A percentile compares a stretch with the other conserved stretches of the same genome.
These are phyloP conservation scores for Lithophane leautieri DNA, from an alignment of 2,888 invertebrate genomes.

Conservation along the genomic window DNA sequence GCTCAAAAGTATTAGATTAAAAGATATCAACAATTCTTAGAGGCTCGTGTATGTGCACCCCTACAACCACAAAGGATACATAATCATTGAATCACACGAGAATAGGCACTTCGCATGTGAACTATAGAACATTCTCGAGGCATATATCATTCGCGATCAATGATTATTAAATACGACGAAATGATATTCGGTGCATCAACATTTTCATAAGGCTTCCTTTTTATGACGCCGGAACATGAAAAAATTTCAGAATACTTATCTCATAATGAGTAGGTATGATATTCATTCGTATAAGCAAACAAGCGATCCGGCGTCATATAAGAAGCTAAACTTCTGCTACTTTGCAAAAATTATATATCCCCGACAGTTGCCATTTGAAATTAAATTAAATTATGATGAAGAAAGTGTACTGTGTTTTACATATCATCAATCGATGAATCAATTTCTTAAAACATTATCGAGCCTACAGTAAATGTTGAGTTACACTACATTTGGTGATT, in stretches of 20 bases:
- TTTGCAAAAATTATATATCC: slow-evolving; percentile 15
- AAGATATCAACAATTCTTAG: slow-evolving; percentile 10
- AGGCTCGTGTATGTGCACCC: slow-evolving; percentile 10
- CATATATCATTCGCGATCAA: slow-evolving; percentile 20
- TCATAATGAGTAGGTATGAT: too few relatives aligned
- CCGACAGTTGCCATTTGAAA: not conserved
- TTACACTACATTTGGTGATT: slow-evolving; percentile 68
- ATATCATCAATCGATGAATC: not conserved
- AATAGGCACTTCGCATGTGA: slow-evolving; percentile 14
- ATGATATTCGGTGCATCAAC: slow-evolving; percentile 11
- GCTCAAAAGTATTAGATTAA: slow-evolving; percentile 11
- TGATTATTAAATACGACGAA: slow-evolving; percentile 47
- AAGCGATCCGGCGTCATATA: too few relatives aligned
- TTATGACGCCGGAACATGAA: too few relatives aligned
- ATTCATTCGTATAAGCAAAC: too few relatives aligned
- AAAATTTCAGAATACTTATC: too few relatives aligned
- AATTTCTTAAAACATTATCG: slow-evolving; percentile 15
- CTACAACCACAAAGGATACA: slow-evolving; percentile 17
- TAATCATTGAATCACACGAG: slow-evolving; percentile 8
- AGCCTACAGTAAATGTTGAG: slow-evolving; percentile 26
- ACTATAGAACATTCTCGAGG: slow-evolving; percentile 8
- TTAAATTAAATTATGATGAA: not conserved
- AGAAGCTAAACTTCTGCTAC: not conserved
- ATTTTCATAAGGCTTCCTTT: not conserved
- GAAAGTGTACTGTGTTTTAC: slow-evolving; percentile 9